Base-by-base conservation (phyloP, 2,888 invertebrate genomes). In the Anaspis maculata region DNA sequence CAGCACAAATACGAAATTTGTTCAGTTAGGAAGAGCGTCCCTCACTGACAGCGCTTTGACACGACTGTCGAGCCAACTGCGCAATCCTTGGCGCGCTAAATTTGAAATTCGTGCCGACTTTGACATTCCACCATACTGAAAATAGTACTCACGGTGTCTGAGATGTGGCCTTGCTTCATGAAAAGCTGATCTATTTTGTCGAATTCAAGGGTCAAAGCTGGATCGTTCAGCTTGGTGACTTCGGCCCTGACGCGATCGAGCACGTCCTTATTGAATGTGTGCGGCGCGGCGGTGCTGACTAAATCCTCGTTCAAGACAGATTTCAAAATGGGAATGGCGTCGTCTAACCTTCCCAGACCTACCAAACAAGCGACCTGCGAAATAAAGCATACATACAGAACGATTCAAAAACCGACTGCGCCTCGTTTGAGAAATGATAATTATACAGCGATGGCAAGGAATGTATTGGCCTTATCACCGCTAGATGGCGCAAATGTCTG, bases 231-330 rank as follows among this genome's bases (percentile, higher is more conserved):
- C 44, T 68, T 67, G 27, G 71, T 62, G 2, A 77, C 63, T 1
- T 68, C 66, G 34, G 58, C 49, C 40, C 66, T 65, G 0, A 79
- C 58, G 53, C 56, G 66, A 3, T 69, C 61, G n/a, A 83, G 49
- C 27, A 77, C 72, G 51, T 83, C 81, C 42, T 61, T 62, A 51
- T 75, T 77, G 54, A 77, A 79, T 7, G 75, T 76, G 41, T 76
- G 73, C 31, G 59, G 59, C 23, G 29, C 39, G 11, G 12, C 23
- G 5, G 3, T 13, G 0, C 76, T 73, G 22, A 37, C 50, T n/a
- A n/a, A n/a, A 52, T 81, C 81, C 3, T 70, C 62, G 11, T 76
- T 70, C 28, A 83, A 46, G 1, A 78, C 66, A 16, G 53, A 44
- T 48, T 73, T 71, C 9, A 85, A 54, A 9, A 80, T 56, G 0